Base-by-base conservation (phyloP, 2,113 vertebrate species). In the Ictalurus punctatus region DNA sequence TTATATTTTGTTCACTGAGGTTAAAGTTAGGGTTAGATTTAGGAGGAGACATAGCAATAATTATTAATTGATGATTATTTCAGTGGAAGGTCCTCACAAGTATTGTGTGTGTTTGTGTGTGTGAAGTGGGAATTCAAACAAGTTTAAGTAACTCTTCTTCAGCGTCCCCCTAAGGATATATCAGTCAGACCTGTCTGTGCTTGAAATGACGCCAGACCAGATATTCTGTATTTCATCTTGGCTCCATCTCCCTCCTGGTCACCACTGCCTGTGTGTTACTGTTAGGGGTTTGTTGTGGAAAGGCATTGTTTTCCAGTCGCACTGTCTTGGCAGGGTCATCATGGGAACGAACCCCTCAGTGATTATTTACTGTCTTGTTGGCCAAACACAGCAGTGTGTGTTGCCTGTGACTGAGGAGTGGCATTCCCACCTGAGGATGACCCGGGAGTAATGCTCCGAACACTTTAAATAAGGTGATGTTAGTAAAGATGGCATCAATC, bases 281-380 rank as follows among this genome's bases (percentile, higher is more conserved):
- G 54, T 84, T 76, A 74, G 27, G 58, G 82, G 3, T 27, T 84
- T 78, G 74, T 83, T 88, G 73, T 52, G 40, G 78, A 58, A 83
- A 40, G 40, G 79, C 23, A 83, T 58, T 48, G 25, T 79, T 78
- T 30, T 37, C 52, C 54, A 40, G 25, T 56, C 30, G 14, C 73
- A n/a, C 37, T 86, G 30, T 58, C 52, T 61, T 76, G 73, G 23
- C 25, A 27, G 21, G 54, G 76, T 52, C 65, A 54, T 86, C 58
- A 63, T 61, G 84, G 69, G 56, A 87, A 84, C 79, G n/a, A 86
- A 84, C 94, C 95, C 95, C 96, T 91, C 88, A 92, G 96, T 40
- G 94, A 83, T 94, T 96, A 96, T 96, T 96, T 96, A 94, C 92
- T 65, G 73, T 44, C 90, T 48, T 90, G 95, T 95, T 96, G 94